These are phyloP conservation scores for Meloidogyne chitwoodi DNA, from an alignment of 1,140 invertebrate species.

Conservation along the genomic window DNA sequence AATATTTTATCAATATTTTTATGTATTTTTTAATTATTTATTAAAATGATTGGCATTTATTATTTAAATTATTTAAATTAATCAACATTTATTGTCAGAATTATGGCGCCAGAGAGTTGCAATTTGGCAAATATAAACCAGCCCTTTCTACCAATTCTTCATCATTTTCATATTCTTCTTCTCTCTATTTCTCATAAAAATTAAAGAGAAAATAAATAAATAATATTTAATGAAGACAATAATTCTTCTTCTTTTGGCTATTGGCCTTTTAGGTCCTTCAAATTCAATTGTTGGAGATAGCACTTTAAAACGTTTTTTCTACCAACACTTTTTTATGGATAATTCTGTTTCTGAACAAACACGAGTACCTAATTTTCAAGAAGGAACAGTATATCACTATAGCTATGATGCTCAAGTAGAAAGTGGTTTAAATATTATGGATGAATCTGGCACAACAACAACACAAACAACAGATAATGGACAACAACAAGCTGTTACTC, in stretches of 20 bases:
- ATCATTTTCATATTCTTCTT: background rate
- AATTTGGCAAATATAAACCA: background rate
- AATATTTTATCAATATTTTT: background rate
- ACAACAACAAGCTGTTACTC: slow-evolving; percentile 34
- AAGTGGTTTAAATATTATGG: slow-evolving; percentile 4
- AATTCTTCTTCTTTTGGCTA: background rate
- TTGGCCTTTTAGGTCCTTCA: background rate
- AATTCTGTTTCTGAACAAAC: background rate
- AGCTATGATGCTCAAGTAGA: slow-evolving; percentile 29
- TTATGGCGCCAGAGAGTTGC: background rate
- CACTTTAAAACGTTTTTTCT: background rate
- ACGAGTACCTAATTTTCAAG: slow-evolving; percentile 29
- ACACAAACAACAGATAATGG: slow-evolving; percentile 4
- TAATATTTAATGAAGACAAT: background rate
- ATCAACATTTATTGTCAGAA: background rate
- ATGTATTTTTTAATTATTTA: background rate
- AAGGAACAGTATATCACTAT: slow-evolving; percentile 19
- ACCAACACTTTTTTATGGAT: background rate
- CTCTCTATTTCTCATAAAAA: no score
- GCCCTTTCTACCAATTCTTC: background rate
- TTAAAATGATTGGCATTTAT: background rate
- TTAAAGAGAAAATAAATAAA: background rate
- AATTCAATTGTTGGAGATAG: background rate
- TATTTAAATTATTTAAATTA: background rate
- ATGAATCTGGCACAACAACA: background rate